Evolutionary conservation across 2,113 vertebrate genomes (phyloP).

Genomic region (Phycodurus eques): DNA sequence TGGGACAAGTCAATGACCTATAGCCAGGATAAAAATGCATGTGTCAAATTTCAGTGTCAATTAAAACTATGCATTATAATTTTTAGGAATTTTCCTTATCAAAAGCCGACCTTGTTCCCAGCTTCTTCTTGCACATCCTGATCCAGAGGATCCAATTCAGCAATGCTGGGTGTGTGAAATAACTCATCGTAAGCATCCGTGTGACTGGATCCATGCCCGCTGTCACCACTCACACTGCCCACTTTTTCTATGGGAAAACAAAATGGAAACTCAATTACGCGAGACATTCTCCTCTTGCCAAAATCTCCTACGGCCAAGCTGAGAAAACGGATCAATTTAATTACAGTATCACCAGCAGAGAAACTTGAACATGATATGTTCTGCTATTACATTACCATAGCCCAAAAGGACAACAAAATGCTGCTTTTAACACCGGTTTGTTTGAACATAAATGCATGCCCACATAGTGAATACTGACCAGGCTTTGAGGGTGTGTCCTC

Average conservation of each 20-base stretch:
- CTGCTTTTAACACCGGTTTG: neutral
- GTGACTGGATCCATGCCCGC: constrained; percentile 71
- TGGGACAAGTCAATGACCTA: constrained; percentile 88
- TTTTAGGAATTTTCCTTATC: constrained; percentile 5
- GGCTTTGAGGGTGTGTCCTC: constrained; percentile 77
- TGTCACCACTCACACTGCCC: constrained; percentile 72
- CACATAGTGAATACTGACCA: constrained; percentile 37
- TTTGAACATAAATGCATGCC: neutral
- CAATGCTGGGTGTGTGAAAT: constrained; percentile 77
- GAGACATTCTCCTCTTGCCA: constrained; percentile 17
- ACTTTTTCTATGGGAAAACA: constrained; percentile 71
- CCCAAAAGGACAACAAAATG: neutral
- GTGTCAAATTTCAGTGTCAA: neutral
- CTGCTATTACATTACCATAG: constrained; percentile 12
- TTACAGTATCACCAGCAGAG: constrained; percentile 17
- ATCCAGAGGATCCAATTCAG: constrained; percentile 76
- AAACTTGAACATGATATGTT: constrained; percentile 5
- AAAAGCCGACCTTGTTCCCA: constrained; percentile 70
- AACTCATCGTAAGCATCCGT: constrained; percentile 87
- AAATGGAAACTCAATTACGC: constrained; percentile 15
- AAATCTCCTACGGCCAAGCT: constrained; percentile 2
- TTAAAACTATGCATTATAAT: neutral
- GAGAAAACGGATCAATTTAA: constrained; percentile 24
- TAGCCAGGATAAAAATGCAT: neutral
- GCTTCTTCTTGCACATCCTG: constrained; percentile 73